A percentile compares a stretch with the other conserved stretches of the same genome.
These are phyloP conservation scores for Carterocephalus palaemon DNA, from an alignment of 2,888 invertebrate genomes.

Conservation along the genomic window DNA sequence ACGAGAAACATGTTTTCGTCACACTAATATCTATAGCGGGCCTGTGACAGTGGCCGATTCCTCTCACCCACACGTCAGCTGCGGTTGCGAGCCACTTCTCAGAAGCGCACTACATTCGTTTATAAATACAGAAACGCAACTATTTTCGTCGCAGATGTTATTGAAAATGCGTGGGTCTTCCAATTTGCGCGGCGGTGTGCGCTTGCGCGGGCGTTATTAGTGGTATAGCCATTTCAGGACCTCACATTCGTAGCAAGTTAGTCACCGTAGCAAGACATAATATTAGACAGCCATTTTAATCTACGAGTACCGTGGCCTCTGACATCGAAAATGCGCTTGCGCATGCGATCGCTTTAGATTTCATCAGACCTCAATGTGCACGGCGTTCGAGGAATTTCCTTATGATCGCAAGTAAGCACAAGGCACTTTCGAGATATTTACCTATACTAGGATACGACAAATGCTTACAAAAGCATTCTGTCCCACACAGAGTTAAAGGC, in stretches of 20 bases:
- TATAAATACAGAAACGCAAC: constrained; percentile 17
- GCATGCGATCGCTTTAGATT: constrained; percentile 7
- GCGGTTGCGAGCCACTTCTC: constrained; percentile 9
- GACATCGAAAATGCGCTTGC: constrained; percentile 2
- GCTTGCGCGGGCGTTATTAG: too few relatives aligned
- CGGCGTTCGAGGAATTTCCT: constrained; percentile 11
- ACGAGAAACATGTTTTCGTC: neutral
- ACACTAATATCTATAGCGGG: too few relatives aligned
- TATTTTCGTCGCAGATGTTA: constrained; percentile 22
- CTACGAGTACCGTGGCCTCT: constrained; percentile 11
- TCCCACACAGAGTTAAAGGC: too few relatives aligned
- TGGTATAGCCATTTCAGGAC: too few relatives aligned
- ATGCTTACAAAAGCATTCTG: neutral
- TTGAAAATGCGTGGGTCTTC: constrained; percentile 23
- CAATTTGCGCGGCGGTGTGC: constrained; percentile 9
- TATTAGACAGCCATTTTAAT: constrained; percentile 1
- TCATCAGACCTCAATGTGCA: constrained; percentile 1
- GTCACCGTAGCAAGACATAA: too few relatives aligned
- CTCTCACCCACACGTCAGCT: neutral
- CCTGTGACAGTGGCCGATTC: too few relatives aligned
- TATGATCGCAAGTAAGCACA: constrained; percentile 34
- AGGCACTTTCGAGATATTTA: neutral
- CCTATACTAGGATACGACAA: neutral
- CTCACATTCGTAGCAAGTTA: too few relatives aligned
- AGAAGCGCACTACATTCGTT: constrained; percentile 11